Evolutionary conservation across 1,140 invertebrate species (phyloP).

Genomic region (Drosophila guanche): DNA sequence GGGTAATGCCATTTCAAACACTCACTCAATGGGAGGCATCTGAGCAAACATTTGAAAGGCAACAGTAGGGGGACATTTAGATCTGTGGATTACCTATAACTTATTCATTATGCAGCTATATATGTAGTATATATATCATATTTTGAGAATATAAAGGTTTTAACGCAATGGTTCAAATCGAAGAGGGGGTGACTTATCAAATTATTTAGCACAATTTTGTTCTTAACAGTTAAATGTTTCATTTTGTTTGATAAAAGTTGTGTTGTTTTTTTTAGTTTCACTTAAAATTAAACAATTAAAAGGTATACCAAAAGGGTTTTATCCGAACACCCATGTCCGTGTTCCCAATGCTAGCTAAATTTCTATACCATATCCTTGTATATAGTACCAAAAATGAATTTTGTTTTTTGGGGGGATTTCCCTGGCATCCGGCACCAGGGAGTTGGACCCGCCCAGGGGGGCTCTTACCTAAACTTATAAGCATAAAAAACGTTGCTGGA

Average conservation of each 20-base stretch:
- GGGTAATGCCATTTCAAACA: constrained; percentile 42
- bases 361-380: constrained; percentile 32
- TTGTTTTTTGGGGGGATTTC: constrained; percentile 14
- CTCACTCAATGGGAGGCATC: constrained; percentile 65
- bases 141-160: constrained; percentile 23
- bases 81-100: constrained; percentile 26
- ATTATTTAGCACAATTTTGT: constrained; percentile 74
- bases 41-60: constrained; percentile 62
- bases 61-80: constrained; percentile 4
- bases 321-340: constrained; percentile 37
- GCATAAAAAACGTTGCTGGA: constrained; percentile 41
- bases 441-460: not conserved
- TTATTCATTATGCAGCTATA: constrained; percentile 71
- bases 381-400: constrained; percentile 45
- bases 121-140: constrained; percentile 44
- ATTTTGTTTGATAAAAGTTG: constrained; percentile 20
- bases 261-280: constrained; percentile 19
- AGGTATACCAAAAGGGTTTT: constrained; percentile 67
- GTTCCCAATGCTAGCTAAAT: constrained; percentile 65
- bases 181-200: constrained; percentile 56
- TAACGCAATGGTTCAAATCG: constrained; percentile 41
- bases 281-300: constrained; percentile 66
- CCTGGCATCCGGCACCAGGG: constrained; percentile 58
- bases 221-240: constrained; percentile 44
- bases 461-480: constrained; percentile 49